phyloP scores from a whole-genome alignment of 2,113 vertebrate species.

The Carollia perspicillata region DNA sequence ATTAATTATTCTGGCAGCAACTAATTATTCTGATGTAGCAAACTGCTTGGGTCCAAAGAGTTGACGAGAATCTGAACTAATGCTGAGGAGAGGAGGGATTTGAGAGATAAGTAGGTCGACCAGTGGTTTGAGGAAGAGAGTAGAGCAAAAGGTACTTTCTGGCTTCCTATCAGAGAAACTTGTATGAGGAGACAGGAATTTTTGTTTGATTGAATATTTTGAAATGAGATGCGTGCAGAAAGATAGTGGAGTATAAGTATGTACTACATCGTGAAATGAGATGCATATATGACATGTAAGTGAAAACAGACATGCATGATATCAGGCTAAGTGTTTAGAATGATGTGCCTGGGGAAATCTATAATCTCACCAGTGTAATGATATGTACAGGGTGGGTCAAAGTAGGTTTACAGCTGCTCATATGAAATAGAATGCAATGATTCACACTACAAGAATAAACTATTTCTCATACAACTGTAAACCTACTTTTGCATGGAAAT shows the following conservation, averaged over 20 bases:
- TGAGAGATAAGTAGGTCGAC: background rate
- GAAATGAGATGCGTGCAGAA: background rate
- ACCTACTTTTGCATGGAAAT: background rate
- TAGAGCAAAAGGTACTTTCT: background rate
- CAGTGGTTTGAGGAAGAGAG: background rate
- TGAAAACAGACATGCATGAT: background rate
- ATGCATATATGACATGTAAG: accelerated
- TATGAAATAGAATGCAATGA: background rate
- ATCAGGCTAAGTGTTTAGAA: background rate
- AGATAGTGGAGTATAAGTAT: background rate
- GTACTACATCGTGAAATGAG: background rate
- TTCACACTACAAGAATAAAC: background rate
- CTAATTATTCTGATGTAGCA: background rate
- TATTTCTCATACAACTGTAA: background rate
- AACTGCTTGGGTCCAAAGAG: background rate
- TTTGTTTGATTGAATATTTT: background rate
- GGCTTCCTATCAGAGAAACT: background rate
- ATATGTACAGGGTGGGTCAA: background rate
- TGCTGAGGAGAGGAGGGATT: background rate
- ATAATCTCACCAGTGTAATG: background rate
- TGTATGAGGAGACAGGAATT: background rate
- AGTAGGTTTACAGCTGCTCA: background rate
- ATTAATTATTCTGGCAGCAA: background rate
- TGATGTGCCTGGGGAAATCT: background rate
- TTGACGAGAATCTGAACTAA: background rate